Conservation (phyloP, 2,888 invertebrate genomes). For the Nasonia oneida region DNA sequence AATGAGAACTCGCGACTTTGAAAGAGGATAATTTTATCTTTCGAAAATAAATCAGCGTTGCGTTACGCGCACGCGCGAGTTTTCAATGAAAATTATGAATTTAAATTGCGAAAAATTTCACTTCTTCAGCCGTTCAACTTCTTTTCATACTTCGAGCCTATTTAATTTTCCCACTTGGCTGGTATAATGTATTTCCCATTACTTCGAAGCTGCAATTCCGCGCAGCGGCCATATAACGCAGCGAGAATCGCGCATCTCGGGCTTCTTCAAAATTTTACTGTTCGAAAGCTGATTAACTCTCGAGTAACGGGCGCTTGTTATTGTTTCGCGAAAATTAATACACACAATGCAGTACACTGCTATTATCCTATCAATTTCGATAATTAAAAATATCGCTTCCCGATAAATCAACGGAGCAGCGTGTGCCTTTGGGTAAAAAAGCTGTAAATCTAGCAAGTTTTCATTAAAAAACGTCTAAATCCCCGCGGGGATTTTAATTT, state of each 20-base stretch:
- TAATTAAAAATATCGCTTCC: background rate
- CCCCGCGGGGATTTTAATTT: background rate
- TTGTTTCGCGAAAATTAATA: conserved; percentile 1
- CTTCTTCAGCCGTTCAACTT: background rate
- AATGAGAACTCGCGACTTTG: background rate
- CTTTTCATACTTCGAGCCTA: background rate
- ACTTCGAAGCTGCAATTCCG: background rate
- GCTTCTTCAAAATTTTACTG: conserved; percentile 45
- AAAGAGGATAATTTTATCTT: conserved; percentile 8
- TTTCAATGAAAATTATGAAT: conserved; percentile 13
- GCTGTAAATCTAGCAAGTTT: background rate
- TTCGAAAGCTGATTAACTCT: conserved; percentile 35
- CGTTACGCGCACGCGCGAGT: background rate
- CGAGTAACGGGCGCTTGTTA: conserved; percentile 7
- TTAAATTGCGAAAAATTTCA: conserved; percentile 16
- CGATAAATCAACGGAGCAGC: background rate
- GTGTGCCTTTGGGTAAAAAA: background rate
- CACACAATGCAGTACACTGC: background rate
- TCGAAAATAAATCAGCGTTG: conserved; percentile 8
- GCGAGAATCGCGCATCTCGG: background rate
- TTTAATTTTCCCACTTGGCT: conserved; percentile 13
- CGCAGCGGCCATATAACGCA: background rate
- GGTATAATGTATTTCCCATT: conserved; percentile 13
- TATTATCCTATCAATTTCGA: conserved; percentile 25
- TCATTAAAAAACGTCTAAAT: background rate